Evolutionary conservation across 1,140 invertebrate species (phyloP), one percentile per base, ranked within the genome.

Genomic region (Pogonomyrmex barbatus): DNA sequence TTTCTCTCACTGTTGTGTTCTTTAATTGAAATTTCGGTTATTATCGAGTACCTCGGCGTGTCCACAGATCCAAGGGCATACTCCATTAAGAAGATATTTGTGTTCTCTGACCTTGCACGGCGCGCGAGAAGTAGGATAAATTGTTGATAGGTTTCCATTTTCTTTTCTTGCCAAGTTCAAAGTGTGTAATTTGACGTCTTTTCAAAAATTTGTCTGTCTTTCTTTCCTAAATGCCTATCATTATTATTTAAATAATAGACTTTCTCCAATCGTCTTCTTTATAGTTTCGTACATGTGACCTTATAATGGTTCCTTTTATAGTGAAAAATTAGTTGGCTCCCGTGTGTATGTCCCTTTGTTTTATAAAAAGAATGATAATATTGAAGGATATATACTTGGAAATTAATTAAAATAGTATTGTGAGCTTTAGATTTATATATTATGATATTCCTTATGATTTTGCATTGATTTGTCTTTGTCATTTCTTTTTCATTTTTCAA

Each of bases 1-100:
- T 33, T 52, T 39, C 54, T 45, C 12, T 36, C 71, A 33, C 12
- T 54, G 17, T 52, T 17, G 45, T 47, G 39, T 58, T 52, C 33
- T 71, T 82, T 71, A 14, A 10, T 73, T 39, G 42, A 56, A 73
- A 24, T 73, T 71, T 83, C 79, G 56, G 42, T 83, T 60, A 62
- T 73, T 60, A 54, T 68, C 42, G 47, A 78, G 77, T 67, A 30
- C 17, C 24, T 42, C 54, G 67, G 10, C 54, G 10, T 73, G 42
- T 60, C 30, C 54, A 36, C 42, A 6, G 62, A n/a, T 6, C 30
- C 17, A 58, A 83, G 42, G 42, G 50, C 30, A 75, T 33, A 42
- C 33, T 14, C 4, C 17, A 9, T 47, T 30, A 6, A 60, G 42
- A 50, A 62, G 54, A 62, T 60, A 36, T 73, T 45, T 73, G 17